Evolutionary conservation across 1,140 invertebrate genomes (phyloP).

Genomic region (Leptonema lineaticorne): DNA sequence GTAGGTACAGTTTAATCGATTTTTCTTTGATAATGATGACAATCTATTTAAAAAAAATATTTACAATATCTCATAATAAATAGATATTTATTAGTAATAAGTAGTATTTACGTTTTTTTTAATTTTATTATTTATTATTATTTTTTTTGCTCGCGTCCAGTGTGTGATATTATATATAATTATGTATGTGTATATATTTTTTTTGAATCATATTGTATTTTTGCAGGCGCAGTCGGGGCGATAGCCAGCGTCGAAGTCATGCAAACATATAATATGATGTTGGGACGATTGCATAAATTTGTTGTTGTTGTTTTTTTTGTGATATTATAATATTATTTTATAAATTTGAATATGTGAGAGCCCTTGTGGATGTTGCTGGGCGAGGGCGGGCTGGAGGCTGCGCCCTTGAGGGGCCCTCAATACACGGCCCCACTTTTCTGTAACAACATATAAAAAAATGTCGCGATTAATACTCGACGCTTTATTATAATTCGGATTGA

Average conservation of each 20-base stretch:
- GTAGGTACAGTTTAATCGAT: slow-evolving; percentile 42
- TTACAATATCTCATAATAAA: slow-evolving; percentile 44
- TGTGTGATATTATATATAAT: slow-evolving; percentile 1
- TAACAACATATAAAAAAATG: slow-evolving; percentile 17
- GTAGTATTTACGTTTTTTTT: slow-evolving; percentile 39
- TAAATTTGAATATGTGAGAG: slow-evolving; percentile 35
- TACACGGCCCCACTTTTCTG: slow-evolving; percentile 33
- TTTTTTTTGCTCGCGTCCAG: slow-evolving; percentile 35
- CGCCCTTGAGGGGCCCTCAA: slow-evolving; percentile 22
- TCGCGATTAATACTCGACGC: no score
- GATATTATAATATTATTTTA: slow-evolving; percentile 34
- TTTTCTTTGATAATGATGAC: slow-evolving; percentile 41
- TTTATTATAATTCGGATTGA: background rate
- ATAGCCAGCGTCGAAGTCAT: slow-evolving; percentile 22
- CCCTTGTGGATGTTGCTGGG: slow-evolving; percentile 29
- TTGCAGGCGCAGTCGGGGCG: slow-evolving; percentile 31
- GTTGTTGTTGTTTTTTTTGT: slow-evolving; percentile 28
- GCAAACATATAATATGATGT: slow-evolving; percentile 38
- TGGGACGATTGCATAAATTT: slow-evolving; percentile 32
- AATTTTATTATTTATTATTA: no score
- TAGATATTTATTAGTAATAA: slow-evolving; percentile 42
- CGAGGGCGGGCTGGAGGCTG: slow-evolving; percentile 28
- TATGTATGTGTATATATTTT: slow-evolving; percentile 5
- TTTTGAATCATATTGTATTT: slow-evolving; percentile 33
- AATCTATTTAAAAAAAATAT: slow-evolving; percentile 44